Percentiles rank a stretch among this genome's conserved stretches.
These are phyloP conservation scores for Pygmarrhopalites habei DNA, from an alignment of 1,140 invertebrate species.

Conservation along the genomic window DNA sequence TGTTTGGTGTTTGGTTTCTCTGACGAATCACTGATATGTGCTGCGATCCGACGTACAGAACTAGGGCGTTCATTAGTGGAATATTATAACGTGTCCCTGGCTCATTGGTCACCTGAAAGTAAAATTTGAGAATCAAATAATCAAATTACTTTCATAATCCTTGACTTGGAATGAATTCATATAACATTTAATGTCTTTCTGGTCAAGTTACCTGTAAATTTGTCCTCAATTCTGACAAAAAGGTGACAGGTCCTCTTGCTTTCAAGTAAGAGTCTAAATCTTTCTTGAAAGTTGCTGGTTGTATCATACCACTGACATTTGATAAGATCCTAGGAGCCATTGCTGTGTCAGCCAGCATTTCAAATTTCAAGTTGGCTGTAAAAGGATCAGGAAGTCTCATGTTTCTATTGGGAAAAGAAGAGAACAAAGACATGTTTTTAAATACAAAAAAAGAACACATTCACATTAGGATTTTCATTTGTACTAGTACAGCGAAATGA, in stretches of 20 bases:
- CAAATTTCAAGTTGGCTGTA: conserved; percentile 93
- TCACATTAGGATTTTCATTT: too few species aligned
- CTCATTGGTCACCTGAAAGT: conserved; percentile 61
- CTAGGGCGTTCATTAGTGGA: conserved; percentile 91
- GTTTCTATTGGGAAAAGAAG: too few species aligned
- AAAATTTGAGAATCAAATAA: too few species aligned
- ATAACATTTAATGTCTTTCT: too few species aligned
- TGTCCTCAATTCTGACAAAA: conserved; percentile 81
- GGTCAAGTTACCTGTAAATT: conserved; percentile 63
- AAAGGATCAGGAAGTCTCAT: conserved; percentile 98
- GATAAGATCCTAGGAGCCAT: conserved; percentile 76
- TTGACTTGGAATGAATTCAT: too few species aligned
- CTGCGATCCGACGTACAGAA: conserved; percentile 94
- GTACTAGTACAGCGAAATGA: too few species aligned
- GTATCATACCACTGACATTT: conserved; percentile 80
- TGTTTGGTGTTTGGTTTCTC: conserved; percentile 83
- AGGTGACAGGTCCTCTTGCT: conserved; percentile 87
- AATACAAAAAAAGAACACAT: too few species aligned
- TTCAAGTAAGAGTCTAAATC: conserved; percentile 95
- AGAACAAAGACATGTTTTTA: too few species aligned
- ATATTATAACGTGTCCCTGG: conserved; percentile 91
- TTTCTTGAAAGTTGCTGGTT: conserved; percentile 81
- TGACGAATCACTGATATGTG: conserved; percentile 81
- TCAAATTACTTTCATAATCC: neutral
- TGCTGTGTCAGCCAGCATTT: conserved; percentile 72